Percentiles rank a stretch among this genome's conserved stretches.
These are phyloP conservation scores for Cottoperca gobio DNA, from an alignment of 2,797 vertebrate species.

Conservation along the genomic window DNA sequence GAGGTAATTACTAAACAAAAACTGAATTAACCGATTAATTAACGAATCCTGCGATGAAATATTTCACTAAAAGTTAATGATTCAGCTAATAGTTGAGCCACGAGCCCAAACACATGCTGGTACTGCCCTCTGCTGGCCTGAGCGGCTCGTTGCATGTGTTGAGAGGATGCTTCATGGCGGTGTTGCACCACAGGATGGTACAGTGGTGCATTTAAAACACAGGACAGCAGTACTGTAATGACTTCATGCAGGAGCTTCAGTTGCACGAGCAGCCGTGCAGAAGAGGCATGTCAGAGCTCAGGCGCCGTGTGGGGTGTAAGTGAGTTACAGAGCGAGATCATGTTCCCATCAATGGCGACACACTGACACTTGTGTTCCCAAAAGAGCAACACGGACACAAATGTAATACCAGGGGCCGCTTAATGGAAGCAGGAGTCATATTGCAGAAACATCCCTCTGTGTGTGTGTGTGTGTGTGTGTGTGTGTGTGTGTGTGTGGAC, in stretches of 20 bases:
- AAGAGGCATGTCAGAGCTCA: constrained; percentile 3
- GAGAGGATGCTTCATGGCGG: background rate
- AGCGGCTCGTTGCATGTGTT: background rate
- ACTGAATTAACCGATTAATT: constrained; percentile 33
- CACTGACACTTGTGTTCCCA: constrained; percentile 17
- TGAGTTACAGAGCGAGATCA: constrained; percentile 45
- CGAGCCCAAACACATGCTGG: background rate
- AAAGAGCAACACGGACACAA: constrained; percentile 11
- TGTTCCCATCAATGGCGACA: constrained; percentile 58
- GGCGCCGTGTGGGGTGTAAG: constrained; percentile 26
- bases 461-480: too few species aligned
- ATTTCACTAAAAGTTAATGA: constrained; percentile 32
- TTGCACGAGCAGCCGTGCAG: too few species aligned
- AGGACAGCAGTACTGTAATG: constrained; percentile 27
- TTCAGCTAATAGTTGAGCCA: background rate
- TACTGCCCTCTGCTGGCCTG: constrained; percentile 59
- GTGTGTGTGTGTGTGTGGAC: too few species aligned
- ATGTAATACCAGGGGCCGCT: constrained; percentile 16
- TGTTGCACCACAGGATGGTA: constrained; percentile 6
- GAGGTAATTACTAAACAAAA: constrained; percentile 24
- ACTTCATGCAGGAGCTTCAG: constrained; percentile 9
- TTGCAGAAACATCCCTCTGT: constrained; percentile 50
- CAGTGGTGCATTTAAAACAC: constrained; percentile 15
- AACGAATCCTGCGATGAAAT: constrained; percentile 19
- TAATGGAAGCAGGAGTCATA: constrained; percentile 31